phyloP scores from a whole-genome alignment of 2,113 vertebrate genomes.

The Cyprinodon variegatus region DNA sequence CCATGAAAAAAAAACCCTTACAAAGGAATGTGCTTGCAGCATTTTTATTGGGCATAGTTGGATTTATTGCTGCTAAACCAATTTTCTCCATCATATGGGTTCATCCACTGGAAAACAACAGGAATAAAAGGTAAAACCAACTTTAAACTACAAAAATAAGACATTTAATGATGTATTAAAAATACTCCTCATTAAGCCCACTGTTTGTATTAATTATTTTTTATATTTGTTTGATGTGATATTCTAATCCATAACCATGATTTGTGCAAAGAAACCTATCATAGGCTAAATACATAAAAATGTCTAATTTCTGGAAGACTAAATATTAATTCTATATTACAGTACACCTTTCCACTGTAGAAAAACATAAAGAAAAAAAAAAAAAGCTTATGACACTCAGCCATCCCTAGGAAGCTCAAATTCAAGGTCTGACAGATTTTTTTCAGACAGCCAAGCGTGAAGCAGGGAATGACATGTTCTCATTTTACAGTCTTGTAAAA shows the following conservation, averaged over 20 bases:
- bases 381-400: no score
- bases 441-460: not conserved
- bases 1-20: conserved; percentile 3
- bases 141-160: no score
- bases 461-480: not conserved
- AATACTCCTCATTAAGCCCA: no score
- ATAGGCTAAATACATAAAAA: not conserved
- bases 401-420: no score
- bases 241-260: not conserved
- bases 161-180: no score
- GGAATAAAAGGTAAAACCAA: no score
- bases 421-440: not conserved
- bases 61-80: not conserved
- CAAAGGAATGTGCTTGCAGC: not conserved
- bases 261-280: not conserved
- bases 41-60: not conserved
- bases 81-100: not conserved
- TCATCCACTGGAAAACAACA: no score
- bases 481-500: not conserved
- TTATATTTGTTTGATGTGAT: no score
- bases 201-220: no score
- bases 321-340: not conserved
- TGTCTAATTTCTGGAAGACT: not conserved
- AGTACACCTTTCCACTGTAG: not conserved
- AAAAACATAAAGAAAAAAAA: no score